Evolutionary conservation across 1,140 invertebrate species (phyloP), one percentile per base, ranked within the genome.

Genomic region (Chironomus tepperi): DNA sequence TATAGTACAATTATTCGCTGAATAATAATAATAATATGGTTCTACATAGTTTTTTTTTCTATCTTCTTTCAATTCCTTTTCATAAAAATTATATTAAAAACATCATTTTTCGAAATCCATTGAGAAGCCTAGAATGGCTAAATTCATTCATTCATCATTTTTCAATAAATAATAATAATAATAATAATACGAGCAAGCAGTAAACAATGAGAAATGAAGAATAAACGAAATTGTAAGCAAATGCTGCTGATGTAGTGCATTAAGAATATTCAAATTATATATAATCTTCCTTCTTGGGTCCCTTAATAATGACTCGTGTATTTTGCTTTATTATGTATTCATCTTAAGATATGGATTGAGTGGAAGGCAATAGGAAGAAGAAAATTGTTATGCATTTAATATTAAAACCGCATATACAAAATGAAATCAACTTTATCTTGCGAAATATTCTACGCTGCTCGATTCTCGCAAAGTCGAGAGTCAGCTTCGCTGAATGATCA

Each of bases 121-220:
- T 57, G 47, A 57, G 47, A 57, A 34, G 12, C 47, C 47, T 57
- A 57, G n/a, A 57, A 57, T 57, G 47, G 47, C 47, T 57, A 57
- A 57, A 57, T 57, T 57, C 47, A 57, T 57, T 57, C 47, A 57
- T 57, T 57, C 47, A 57, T 57, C 47, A 57, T 57, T 57, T n/a
- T n/a, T 15, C 47, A 15, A 34, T 34, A 34, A 34, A 34, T 34
- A 34, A 34, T 34, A 34, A 34, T 34, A 34, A 34, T 34, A 34
- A 34, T 47, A 9, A 47, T 57, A 12, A 57, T 12, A 57, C 47
- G 15, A 34, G 24, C 24, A 34, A 5, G 24, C 24, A 34, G 24
- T 34, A 34, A 57, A 57, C 12, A n/a, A 57, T 47, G 47, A 57
- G 9, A 57, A n/a, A 10, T n/a, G 1, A 57, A 57, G 43, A 47